Conservation (phyloP, 1,140 invertebrate genomes). For the Orchesella cincta region DNA sequence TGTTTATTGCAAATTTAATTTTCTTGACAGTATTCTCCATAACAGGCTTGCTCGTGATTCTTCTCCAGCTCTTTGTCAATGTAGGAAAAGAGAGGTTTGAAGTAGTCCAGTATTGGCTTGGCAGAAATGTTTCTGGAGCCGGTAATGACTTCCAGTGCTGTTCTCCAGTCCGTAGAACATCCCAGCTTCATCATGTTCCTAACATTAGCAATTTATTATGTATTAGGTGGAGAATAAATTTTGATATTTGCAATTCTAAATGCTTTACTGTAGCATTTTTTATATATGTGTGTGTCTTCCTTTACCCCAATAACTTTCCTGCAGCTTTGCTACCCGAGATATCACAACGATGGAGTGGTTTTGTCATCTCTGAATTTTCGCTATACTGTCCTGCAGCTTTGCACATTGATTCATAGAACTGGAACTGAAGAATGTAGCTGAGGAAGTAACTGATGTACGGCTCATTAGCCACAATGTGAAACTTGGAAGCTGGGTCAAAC, state of each 20-base stretch:
- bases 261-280: neutral
- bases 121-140: slow-evolving; percentile 55
- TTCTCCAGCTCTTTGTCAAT: slow-evolving; percentile 43
- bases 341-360: slow-evolving; percentile 57
- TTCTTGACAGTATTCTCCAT: slow-evolving; percentile 42
- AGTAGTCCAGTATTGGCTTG: slow-evolving; percentile 53
- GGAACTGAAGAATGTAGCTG: slow-evolving; percentile 57
- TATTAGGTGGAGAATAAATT: neutral
- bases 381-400: slow-evolving; percentile 53
- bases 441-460: slow-evolving; percentile 62
- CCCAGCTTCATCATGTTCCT: slow-evolving; percentile 58
- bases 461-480: slow-evolving; percentile 57
- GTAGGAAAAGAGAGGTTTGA: slow-evolving; percentile 48
- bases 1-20: neutral
- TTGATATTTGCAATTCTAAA: too few species aligned
- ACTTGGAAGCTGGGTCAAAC: slow-evolving; percentile 61
- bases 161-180: slow-evolving; percentile 57
- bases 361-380: slow-evolving; percentile 51
- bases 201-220: slow-evolving; percentile 15
- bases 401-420: slow-evolving; percentile 58
- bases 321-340: slow-evolving; percentile 56
- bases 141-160: slow-evolving; percentile 56
- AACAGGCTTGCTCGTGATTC: slow-evolving; percentile 44
- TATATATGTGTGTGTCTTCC: neutral
- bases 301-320: slow-evolving; percentile 53